Base-by-base conservation (phyloP, 2,797 vertebrate species). In the Semotilus atromaculatus region DNA sequence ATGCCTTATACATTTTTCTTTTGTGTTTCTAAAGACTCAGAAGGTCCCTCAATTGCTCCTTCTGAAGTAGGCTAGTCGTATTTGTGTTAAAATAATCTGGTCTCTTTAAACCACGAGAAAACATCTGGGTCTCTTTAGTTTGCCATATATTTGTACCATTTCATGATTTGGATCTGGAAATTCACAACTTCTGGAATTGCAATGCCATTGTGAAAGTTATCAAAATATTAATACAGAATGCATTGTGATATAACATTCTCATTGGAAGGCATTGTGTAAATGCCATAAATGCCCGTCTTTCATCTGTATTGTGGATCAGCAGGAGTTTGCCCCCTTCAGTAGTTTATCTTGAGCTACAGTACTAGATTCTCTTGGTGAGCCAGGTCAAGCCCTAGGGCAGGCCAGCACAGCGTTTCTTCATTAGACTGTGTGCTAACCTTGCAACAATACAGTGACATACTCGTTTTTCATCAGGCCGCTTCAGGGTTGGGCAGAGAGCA, bases 351-450 rank as follows among this genome's bases (percentile, higher is more conserved):
- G 93, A 92, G 94, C 92, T 94, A 92, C 45, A 48, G 14, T 48
- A 48, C 92, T 94, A 93, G 94, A 94, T 93, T 93, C 83, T 86
- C 94, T 90, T 83, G 89, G 94, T 92, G 91, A 93, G 92, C 64
- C 89, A 92, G 94, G 94, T 94, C 91, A 90, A 93, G 94, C 92
- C 94, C 94, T 90, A 86, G 91, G 92, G 94, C 91, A 92, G 91
- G 91, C 48, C 91, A 93, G 92, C 94, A 93, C 91, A 93, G 92
- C 93, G 94, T 92, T 93, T 89, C 94, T 96, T 95, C 94, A 96
- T 96, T 96, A 96, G 93, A 91, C 93, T 93, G 94, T 97, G 96
- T 97, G 95, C 96, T 97, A 96, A 97, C 97, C 95, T 97, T 96
- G 94, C 95, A 97, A 95, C 95, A 96, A 96, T 94, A 92, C 93